Percentiles rank a stretch among this genome's conserved stretches.
These are phyloP conservation scores for Decapterus maruadsi DNA, from an alignment of 2,797 vertebrate species.

Conservation along the genomic window DNA sequence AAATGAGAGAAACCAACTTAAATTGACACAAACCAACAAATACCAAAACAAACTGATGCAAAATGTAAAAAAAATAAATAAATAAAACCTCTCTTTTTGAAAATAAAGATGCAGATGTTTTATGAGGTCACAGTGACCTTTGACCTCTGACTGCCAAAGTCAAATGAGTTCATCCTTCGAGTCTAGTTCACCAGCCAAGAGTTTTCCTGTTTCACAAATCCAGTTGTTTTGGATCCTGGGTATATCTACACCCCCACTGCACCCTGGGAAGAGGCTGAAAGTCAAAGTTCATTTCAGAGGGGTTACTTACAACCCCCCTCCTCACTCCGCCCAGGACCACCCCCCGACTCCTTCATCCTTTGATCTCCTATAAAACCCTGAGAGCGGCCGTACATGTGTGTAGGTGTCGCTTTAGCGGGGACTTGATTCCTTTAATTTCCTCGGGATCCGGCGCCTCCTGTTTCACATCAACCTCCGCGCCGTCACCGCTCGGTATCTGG, in stretches of 20 bases:
- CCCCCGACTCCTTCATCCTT: constrained; percentile 33
- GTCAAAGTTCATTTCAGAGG: constrained; percentile 56
- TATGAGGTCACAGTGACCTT: neutral
- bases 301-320: neutral
- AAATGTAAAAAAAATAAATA: no score
- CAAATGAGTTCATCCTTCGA: no score
- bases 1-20: no score
- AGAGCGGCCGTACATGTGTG: constrained; percentile 47
- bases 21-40: neutral
- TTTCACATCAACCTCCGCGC: constrained; percentile 14
- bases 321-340: neutral
- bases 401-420: constrained; percentile 11
- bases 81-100: no score
- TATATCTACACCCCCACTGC: constrained; percentile 18
- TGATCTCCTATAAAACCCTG: constrained; percentile 45
- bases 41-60: no score
- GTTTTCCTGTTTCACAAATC: constrained; percentile 36
- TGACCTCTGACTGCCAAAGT: neutral
- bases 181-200: neutral
- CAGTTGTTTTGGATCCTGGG: constrained; percentile 34
- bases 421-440: constrained; percentile 44
- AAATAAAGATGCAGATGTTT: no score
- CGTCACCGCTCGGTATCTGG: constrained; percentile 46
- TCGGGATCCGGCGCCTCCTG: constrained; percentile 12
- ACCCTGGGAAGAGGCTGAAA: constrained; percentile 11